A percentile compares a stretch with the other conserved stretches of the same genome.
Conservation (phyloP, 2,797 vertebrate genomes). For the Apogon hyalosoma region DNA sequence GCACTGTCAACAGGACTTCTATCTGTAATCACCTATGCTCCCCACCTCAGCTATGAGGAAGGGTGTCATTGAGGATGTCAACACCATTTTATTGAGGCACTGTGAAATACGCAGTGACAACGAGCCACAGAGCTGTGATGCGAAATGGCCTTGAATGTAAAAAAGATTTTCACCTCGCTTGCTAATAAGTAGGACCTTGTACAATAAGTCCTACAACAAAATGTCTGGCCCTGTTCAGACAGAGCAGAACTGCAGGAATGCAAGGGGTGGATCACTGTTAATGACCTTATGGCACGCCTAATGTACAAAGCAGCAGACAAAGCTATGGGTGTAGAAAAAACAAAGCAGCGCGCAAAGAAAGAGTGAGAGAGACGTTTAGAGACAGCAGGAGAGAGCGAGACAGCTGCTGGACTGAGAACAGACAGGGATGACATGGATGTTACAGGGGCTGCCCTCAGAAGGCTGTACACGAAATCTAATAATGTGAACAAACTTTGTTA, state of each 20-base stretch:
- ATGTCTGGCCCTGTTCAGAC: slow-evolving; percentile 30
- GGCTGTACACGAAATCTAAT: slow-evolving; percentile 56
- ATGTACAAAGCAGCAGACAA: slow-evolving; percentile 67
- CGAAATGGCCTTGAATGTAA: slow-evolving; percentile 53
- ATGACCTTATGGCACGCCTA: slow-evolving; percentile 51
- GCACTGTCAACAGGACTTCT: slow-evolving; percentile 55
- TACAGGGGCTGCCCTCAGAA: slow-evolving; percentile 42
- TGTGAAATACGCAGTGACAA: slow-evolving; percentile 22
- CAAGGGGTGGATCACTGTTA: slow-evolving; percentile 53
- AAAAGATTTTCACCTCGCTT: slow-evolving; percentile 39
- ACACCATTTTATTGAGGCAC: slow-evolving; percentile 50
- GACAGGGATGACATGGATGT: slow-evolving; percentile 59
- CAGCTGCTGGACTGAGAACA: slow-evolving; percentile 44
- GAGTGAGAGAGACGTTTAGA: slow-evolving; percentile 3
- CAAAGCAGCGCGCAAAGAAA: slow-evolving; percentile 31
- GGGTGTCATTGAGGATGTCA: slow-evolving; percentile 62
- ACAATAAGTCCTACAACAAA: slow-evolving; percentile 30
- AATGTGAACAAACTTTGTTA: slow-evolving; percentile 66
- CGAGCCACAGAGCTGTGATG: slow-evolving; percentile 33
- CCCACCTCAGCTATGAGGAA: slow-evolving; percentile 27
- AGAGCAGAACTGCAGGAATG: slow-evolving; percentile 58
- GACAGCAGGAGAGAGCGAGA: slow-evolving; percentile 9
- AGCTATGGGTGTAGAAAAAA: slow-evolving; percentile 52
- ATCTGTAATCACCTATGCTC: slow-evolving; percentile 57
- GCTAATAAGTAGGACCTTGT: slow-evolving; percentile 17